Conservation (phyloP, 2,888 invertebrate species). For the Diarsia brunnea region DNA sequence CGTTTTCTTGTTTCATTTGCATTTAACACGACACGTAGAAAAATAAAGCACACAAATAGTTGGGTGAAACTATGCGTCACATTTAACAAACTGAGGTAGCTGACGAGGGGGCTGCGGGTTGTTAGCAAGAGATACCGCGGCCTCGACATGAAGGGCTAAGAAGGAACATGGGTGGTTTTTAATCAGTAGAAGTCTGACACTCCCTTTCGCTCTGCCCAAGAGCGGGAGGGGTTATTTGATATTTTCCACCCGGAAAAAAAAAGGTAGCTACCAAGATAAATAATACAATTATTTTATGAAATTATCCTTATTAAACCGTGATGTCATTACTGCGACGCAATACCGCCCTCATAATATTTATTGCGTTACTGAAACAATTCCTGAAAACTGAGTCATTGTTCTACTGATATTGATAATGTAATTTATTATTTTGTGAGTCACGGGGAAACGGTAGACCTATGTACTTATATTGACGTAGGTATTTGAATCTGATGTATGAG, state of each 20-base stretch:
- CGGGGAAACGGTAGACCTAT: not conserved
- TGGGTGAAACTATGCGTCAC: not conserved
- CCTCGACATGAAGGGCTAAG: too few relatives aligned
- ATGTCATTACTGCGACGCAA: not conserved
- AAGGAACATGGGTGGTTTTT: too few relatives aligned
- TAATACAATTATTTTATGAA: not conserved
- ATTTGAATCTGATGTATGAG: not conserved
- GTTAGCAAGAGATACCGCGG: too few relatives aligned
- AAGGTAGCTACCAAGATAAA: not conserved
- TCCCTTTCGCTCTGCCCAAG: too few relatives aligned
- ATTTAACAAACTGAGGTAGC: not conserved
- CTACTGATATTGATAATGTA: not conserved
- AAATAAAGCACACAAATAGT: not conserved
- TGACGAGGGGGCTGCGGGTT: too few relatives aligned
- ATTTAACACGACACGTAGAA: not conserved
- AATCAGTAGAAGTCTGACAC: too few relatives aligned
- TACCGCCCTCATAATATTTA: not conserved
- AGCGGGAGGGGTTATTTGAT: too few relatives aligned
- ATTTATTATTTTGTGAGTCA: constrained; percentile 11
- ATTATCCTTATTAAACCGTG: not conserved
- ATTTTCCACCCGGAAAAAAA: too few relatives aligned
- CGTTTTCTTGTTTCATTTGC: not conserved
- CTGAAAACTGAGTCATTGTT: constrained; percentile 14
- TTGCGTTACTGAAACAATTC: constrained; percentile 10
- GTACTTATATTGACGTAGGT: not conserved